phyloP scores from a whole-genome alignment of 2,113 vertebrate species.

The Sebastes schlegelii region DNA sequence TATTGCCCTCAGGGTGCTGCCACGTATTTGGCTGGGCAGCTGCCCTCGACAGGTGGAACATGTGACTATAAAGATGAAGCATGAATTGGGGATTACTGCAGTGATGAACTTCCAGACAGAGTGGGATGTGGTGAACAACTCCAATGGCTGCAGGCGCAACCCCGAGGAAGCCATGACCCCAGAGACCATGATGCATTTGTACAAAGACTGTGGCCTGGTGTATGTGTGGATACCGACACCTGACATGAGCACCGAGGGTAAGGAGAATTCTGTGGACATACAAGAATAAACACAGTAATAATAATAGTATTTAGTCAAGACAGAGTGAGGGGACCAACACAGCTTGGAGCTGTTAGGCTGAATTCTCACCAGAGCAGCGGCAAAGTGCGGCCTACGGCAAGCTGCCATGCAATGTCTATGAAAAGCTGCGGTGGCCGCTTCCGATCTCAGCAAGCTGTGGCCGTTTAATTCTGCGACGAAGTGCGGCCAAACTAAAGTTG shows the following conservation, averaged over 20 bases:
- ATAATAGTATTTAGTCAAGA: not conserved
- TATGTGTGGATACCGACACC: constrained; percentile 97
- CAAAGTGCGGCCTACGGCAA: no score
- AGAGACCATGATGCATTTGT: constrained; percentile 90
- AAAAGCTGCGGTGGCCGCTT: no score
- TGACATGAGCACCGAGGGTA: constrained; percentile 98
- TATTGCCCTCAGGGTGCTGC: constrained; percentile 88
- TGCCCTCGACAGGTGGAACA: constrained; percentile 96
- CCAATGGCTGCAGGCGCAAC: constrained; percentile 90
- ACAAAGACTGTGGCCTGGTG: constrained; percentile 89
- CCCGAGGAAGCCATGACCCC: constrained; percentile 87
- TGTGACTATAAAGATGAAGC: constrained; percentile 93
- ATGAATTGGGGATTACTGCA: constrained; percentile 92
- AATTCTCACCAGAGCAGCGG: no score
- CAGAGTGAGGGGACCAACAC: not conserved
- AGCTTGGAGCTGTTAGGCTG: not conserved
- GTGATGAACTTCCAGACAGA: constrained; percentile 99
- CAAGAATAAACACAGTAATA: not conserved
- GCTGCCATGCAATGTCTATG: no score
- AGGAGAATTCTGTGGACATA: constrained; percentile 26
- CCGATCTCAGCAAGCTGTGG: no score
- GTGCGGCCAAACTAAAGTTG: no score
- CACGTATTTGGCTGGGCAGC: constrained; percentile 95
- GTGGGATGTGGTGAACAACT: constrained; percentile 93
- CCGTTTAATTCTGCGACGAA: no score